Percentiles rank a stretch among this genome's conserved stretches.
phyloP scores from a whole-genome alignment of 1,140 invertebrate species.

The Aphelenchoides fujianensis region DNA sequence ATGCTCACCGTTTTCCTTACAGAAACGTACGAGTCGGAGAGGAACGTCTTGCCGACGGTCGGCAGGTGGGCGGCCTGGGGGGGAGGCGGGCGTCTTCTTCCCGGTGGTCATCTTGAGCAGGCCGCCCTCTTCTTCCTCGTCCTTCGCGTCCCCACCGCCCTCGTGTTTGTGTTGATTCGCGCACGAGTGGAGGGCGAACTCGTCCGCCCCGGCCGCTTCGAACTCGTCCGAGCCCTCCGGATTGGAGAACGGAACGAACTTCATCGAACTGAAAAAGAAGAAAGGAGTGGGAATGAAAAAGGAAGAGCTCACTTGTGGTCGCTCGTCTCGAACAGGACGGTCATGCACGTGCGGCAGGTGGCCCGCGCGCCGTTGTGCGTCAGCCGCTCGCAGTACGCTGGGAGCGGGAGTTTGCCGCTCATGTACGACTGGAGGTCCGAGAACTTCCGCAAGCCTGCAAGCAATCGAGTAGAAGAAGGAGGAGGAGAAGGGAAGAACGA shows the following conservation, averaged over 20 bases:
- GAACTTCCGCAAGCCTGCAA: conserved; percentile 9
- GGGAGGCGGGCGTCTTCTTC: not conserved
- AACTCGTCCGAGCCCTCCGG: not conserved
- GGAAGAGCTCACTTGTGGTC: not conserved
- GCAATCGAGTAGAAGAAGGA: too few relatives aligned
- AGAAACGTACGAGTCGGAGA: not conserved
- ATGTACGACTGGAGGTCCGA: conserved; percentile 9
- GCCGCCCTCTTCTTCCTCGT: too few relatives aligned
- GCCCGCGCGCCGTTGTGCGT: not conserved
- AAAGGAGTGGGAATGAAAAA: not conserved
- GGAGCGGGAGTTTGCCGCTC: conserved; percentile 7
- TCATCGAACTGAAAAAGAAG: conserved; percentile 15
- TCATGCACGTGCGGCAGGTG: not conserved
- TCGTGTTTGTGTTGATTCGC: conserved; percentile 8
- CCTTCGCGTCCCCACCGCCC: not conserved
- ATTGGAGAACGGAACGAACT: not conserved
- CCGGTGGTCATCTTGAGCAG: not conserved
- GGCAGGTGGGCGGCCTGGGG: not conserved
- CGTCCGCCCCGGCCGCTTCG: not conserved
- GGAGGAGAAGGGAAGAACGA: too few relatives aligned
- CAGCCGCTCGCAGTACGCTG: not conserved
- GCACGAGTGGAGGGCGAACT: not conserved
- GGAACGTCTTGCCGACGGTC: conserved; percentile 5
- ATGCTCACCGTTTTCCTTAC: not conserved
- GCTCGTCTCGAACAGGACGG: not conserved